Evolutionary conservation across 2,888 invertebrate genomes (phyloP), one percentile per base, ranked within the genome.

Genomic region (Caenorhabditis panamensis): DNA sequence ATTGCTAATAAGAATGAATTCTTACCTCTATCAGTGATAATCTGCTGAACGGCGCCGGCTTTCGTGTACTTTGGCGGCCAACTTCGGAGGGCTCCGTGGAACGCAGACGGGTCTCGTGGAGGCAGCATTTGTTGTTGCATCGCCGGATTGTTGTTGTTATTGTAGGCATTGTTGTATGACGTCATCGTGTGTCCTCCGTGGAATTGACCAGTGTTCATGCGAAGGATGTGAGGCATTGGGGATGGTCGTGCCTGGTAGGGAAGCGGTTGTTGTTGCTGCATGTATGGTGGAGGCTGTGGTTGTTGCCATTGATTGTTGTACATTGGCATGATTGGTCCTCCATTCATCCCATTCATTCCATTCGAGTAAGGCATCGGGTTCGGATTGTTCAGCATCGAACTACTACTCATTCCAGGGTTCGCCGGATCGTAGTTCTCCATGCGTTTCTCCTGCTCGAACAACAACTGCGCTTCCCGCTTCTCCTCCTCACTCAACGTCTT

Each of bases 401-500:
- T 66, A 31, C n/a, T 53, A n/a, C n/a, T n/a, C 16, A 61, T 4
- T 2, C 54, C 44, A n/a, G n/a, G n/a, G n/a, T 24, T 47, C 72
- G 63, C 13, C 24, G 67, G 66, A 54, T 67, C 76, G 47, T 67
- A 62, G 18, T 76, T 62, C 26, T 67, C 76, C 56, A 61, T 44
- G 20, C 62, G 28, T 47, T 61, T 59, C 49, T 86, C 86, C 56
- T 69, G 66, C 24, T 86, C 85, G 63, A 82, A 87, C 59, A 85
- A 54, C 58, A 83, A 71, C 53, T 87, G 81, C 1, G 89, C 89
- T 54, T 89, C 89, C 56, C 53, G 22, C 44, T 88, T 87, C 79
- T 89, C 89, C 49, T 88, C 83, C 37, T 86, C 87, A 63, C 86
- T 88, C 37, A 89, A 62, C 9, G 75, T 79, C 22, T 87, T 86